Evolutionary conservation across 1,140 invertebrate genomes (phyloP), one percentile per base, ranked within the genome.

Genomic region (Rhagoletis zephyria): DNA sequence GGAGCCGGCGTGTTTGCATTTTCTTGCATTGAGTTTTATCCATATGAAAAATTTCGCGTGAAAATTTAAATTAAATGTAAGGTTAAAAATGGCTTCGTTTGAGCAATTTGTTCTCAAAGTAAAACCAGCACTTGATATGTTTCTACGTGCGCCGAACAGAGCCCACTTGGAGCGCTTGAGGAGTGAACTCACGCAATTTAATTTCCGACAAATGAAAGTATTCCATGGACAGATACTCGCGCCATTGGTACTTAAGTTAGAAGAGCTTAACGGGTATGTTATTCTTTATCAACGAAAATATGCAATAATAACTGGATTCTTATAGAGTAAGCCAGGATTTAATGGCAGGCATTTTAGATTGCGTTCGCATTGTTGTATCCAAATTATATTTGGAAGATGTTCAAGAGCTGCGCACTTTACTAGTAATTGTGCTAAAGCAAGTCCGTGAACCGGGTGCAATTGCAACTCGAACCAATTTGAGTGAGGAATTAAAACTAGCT

Each of bases 31-130:
- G 5, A 2, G 5, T 56, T 56, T 56, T 7, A 56, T 56, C 51
- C 5, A 7, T 7, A 10, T 56, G 51, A 7, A 56, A 56, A 7
- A 56, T 7, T 56, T 56, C 51, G 51, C 5, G 10, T 56, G 51
- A 56, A 56, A 56, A 56, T 56, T 56, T 1, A 56, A 56, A 3
- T 56, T 56, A 56, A 51, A 51, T 81, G 74, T 56, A 56, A 81
- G 56, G 5, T 19, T 19, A 81, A 81, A 56, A 86, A 92, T 92
- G 90, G 88, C 91, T 42, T 91, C 91, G n/a, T 85, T 92, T 61
- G 90, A 92, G 87, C 88, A 87, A 12, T 92, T 92, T 87, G 89
- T 92, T 30, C 87, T 89, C 45, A 89, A 89, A 48, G 97, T 92
- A 51, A 92, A 90, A 88, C 92, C 92, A 2, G 90, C 91, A 6